Percentiles rank a stretch among this genome's conserved stretches.
Evolutionary conservation across 2,797 vertebrate genomes (phyloP).

Genomic region (Sylvilagus floridanus): DNA sequence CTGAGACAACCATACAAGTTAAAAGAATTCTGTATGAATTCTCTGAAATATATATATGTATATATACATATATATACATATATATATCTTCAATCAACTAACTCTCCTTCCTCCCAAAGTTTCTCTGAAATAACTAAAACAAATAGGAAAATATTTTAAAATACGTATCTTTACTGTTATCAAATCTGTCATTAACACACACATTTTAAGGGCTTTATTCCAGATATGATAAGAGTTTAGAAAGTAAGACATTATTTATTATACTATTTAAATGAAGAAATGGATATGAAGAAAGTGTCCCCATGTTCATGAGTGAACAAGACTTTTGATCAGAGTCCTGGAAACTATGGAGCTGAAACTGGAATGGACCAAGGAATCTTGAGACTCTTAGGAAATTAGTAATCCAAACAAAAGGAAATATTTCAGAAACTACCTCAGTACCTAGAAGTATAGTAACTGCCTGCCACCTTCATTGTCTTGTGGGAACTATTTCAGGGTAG

Average conservation of each 20-base stretch:
- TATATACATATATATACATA: too few relatives aligned
- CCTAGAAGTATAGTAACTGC: neutral
- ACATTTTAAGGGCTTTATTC: neutral
- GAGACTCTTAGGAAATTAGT: neutral
- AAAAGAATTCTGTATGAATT: neutral
- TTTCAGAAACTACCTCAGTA: neutral
- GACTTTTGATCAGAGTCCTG: neutral
- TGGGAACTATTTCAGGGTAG: too few relatives aligned
- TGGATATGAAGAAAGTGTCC: neutral
- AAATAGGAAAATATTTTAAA: neutral
- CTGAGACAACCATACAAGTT: neutral
- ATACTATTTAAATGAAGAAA: neutral
- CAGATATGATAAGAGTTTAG: neutral
- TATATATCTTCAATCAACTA: neutral
- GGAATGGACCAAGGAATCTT: neutral
- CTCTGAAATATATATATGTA: neutral
- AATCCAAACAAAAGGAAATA: neutral
- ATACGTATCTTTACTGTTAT: neutral
- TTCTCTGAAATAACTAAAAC: conserved; percentile 8
- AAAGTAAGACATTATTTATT: neutral
- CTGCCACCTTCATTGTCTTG: neutral
- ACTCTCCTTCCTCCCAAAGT: neutral
- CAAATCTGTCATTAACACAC: neutral
- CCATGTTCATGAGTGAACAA: neutral
- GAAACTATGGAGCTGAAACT: neutral